A percentile compares a stretch with the other conserved stretches of the same genome.
These are phyloP conservation scores for Hormiphora californensis DNA, from an alignment of 37 sponge, comb jelly and placozoan genomes.

Conservation along the genomic window DNA sequence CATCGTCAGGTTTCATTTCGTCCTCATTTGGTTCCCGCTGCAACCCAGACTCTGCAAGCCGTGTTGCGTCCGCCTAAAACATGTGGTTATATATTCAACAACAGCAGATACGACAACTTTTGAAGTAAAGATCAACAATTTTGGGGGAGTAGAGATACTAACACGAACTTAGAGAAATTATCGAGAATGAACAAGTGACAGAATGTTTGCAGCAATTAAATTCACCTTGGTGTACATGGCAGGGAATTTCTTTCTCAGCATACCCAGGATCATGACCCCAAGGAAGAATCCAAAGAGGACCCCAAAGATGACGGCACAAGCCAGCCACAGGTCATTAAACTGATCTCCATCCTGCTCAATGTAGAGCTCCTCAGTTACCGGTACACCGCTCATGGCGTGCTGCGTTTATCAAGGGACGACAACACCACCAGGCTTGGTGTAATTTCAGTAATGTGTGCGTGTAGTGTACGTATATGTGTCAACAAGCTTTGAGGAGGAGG, in stretches of 20 bases:
- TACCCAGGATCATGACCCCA: not conserved
- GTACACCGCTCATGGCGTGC: not conserved
- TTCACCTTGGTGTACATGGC: conserved; percentile 42
- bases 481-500: not conserved
- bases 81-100: no score
- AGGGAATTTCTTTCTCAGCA: conserved; percentile 27
- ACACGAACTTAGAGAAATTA: no score
- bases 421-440: no score
- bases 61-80: not conserved
- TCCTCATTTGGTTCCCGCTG: not conserved
- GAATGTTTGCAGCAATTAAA: no score
- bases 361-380: not conserved
- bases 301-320: conserved; percentile 23
- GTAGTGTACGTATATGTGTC: not conserved
- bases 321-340: conserved; percentile 35
- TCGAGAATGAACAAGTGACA: no score
- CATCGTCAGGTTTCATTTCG: not conserved
- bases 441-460: not conserved
- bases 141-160: no score
- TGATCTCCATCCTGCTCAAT: conserved; percentile 34
- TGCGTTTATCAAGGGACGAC: no score
- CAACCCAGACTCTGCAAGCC: conserved; percentile 6
- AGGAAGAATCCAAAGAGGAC: conserved; percentile 25
- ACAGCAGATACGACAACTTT: no score
- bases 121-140: no score